phyloP scores from a whole-genome alignment of 2,113 vertebrate species.

The Ovibos moschatus region DNA sequence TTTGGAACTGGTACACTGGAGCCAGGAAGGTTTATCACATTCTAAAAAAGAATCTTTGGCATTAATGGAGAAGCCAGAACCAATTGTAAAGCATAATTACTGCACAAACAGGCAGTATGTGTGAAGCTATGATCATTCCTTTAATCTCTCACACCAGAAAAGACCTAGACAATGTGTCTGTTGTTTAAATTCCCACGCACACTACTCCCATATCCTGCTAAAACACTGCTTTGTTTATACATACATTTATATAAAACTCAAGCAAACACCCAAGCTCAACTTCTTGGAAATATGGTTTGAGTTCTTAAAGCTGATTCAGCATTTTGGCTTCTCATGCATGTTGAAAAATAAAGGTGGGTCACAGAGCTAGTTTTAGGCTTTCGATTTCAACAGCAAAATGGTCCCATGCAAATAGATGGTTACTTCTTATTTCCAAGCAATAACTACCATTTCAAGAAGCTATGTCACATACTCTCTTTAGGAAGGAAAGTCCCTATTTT shows the following conservation, averaged over 20 bases:
- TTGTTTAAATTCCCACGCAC: background rate
- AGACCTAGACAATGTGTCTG: constrained; percentile 48
- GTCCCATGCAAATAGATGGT: background rate
- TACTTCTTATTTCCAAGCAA: background rate
- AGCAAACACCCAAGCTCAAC: background rate
- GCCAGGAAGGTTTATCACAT: constrained; percentile 46
- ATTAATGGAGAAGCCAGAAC: constrained; percentile 47
- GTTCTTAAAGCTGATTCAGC: constrained; percentile 1
- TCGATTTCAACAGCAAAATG: background rate
- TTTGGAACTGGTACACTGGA: constrained; percentile 54
- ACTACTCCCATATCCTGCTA: constrained; percentile 37
- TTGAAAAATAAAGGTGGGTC: background rate
- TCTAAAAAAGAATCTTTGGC: constrained; percentile 37
- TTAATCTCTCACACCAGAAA: constrained; percentile 30
- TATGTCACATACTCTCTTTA: background rate
- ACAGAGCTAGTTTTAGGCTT: background rate
- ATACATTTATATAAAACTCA: background rate
- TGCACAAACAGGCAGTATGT: constrained; percentile 13
- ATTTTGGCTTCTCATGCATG: background rate
- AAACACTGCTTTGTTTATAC: background rate
- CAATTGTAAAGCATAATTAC: constrained; percentile 30
- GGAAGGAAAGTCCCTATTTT: background rate
- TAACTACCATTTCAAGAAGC: background rate
- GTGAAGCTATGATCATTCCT: constrained; percentile 30
- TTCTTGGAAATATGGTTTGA: constrained; percentile 15